Percentiles rank a stretch among this genome's conserved stretches.
phyloP scores from a whole-genome alignment of 2,888 invertebrate species.

The Tethea ocularis region DNA sequence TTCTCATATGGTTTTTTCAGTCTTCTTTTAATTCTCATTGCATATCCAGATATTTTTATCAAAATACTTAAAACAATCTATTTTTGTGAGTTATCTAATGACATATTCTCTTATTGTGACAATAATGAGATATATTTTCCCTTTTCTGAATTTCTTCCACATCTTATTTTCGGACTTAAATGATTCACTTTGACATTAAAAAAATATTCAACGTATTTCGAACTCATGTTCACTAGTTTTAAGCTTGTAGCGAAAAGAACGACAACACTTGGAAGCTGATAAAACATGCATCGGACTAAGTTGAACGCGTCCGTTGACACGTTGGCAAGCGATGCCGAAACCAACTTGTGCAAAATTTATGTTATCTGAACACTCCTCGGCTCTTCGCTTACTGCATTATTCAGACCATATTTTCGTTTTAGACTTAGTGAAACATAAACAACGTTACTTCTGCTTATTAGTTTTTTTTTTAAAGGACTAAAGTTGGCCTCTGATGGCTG shows the following conservation, averaged over 20 bases:
- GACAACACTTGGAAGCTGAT: conserved; percentile 4
- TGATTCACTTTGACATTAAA: background rate
- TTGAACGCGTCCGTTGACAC: conserved; percentile 3
- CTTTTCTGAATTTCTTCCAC: too few relatives aligned
- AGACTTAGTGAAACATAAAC: background rate
- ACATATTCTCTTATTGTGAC: too few relatives aligned
- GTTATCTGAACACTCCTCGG: background rate
- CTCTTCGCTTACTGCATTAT: background rate
- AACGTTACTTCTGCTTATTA: too few relatives aligned
- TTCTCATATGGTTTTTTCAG: conserved; percentile 21
- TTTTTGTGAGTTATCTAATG: too few relatives aligned
- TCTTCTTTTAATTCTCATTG: too few relatives aligned
- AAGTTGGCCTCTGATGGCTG: too few relatives aligned
- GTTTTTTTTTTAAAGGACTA: too few relatives aligned
- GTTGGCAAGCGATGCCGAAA: conserved; percentile 4
- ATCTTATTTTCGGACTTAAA: too few relatives aligned
- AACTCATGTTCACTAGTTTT: conserved; percentile 1
- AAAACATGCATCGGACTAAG: conserved; percentile 1
- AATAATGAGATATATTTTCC: too few relatives aligned
- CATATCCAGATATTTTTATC: too few relatives aligned
- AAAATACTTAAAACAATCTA: too few relatives aligned
- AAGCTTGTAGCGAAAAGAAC: conserved; percentile 1
- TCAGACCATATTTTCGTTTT: background rate
- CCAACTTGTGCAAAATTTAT: conserved; percentile 4
- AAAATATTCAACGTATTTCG: background rate